Evolutionary conservation across 92 coral and sea anemone species (phyloP), one percentile per base, ranked within the genome.

Genomic region (Diadumene lineata): DNA sequence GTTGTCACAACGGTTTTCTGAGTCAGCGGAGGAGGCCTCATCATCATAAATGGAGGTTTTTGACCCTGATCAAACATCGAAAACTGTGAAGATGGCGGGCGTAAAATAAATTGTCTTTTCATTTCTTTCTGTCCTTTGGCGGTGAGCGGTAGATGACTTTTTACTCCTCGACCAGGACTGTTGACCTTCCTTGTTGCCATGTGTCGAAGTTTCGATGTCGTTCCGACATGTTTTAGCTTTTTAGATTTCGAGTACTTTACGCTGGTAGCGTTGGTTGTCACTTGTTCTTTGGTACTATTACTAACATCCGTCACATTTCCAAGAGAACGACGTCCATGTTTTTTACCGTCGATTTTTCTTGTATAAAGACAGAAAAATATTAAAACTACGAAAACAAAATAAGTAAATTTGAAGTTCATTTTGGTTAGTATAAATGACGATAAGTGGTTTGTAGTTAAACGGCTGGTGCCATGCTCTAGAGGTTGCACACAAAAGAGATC

Each of bases 1-100:
- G 99, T 96, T 10, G 99, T 96, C 15, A 96, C 99, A 18, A 96
- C 91, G 1, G 99, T 96, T 71, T 92, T 82, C 76, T 96, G 99
- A 21, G 99, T 96, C 89, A 96, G 69, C 0, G 99, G 97, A 1
- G 96, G 88, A 7, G 97, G 99, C 64, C 94, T 79, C 90, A 96
- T 96, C 73, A 92, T 87, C 90, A 96, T 86, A 29, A 81, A 92
- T 7, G 99, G 97, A n/a, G 87, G 80, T 29, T 80, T 78, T 22
- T 73, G 72, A 7, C 63, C 75, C 50, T 68, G 50, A 44, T 66
- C 81, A 19, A 83, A 77, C 46, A 81, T 27, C 7, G 84, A 81
- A 15, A 89, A 17, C 30, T 79, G 84, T 0, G 83, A 74, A 23
- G 58, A 53, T 53, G 58, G 58, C 58, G 98, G 98, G 15, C 82